These are phyloP conservation scores for Pungitius pungitius DNA, from an alignment of 2,113 vertebrate genomes.

Conservation along the genomic window DNA sequence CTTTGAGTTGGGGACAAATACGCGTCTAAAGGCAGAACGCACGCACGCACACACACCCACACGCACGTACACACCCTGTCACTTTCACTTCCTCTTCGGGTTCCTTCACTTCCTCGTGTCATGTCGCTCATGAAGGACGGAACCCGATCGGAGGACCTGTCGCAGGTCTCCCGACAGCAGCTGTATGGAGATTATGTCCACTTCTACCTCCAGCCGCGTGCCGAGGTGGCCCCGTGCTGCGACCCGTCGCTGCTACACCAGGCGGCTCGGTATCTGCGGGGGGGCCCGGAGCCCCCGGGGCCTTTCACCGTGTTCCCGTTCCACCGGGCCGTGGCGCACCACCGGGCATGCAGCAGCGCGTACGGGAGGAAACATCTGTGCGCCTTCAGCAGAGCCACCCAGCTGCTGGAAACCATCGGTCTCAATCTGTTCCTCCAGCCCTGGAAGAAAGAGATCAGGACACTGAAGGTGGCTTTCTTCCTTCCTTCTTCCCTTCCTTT, in stretches of 20 bases:
- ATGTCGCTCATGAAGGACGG: conserved; percentile 62
- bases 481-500: neutral
- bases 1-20: neutral
- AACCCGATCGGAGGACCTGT: conserved; percentile 10
- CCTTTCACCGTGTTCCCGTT: conserved; percentile 64
- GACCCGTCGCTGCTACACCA: conserved; percentile 30
- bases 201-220: conserved; percentile 24
- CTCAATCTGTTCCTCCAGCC: conserved; percentile 77
- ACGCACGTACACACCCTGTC: neutral
- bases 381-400: conserved; percentile 57
- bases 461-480: conserved; percentile 63
- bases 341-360: neutral
- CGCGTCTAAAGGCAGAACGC: neutral
- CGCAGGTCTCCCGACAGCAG: conserved; percentile 31
- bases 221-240: conserved; percentile 38
- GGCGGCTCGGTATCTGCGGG: conserved; percentile 52
- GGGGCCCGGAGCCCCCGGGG: conserved; percentile 9
- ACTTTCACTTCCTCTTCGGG: conserved; percentile 59
- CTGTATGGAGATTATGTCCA: conserved; percentile 57
- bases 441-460: conserved; percentile 79
- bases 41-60: too few relatives aligned
- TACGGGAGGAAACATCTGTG: conserved; percentile 46
- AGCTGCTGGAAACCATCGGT: conserved; percentile 76
- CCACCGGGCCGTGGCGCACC: conserved; percentile 24
- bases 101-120: conserved; percentile 39